Evolutionary conservation across 2,113 vertebrate species (phyloP).

Genomic region (Hystrix brachyura): DNA sequence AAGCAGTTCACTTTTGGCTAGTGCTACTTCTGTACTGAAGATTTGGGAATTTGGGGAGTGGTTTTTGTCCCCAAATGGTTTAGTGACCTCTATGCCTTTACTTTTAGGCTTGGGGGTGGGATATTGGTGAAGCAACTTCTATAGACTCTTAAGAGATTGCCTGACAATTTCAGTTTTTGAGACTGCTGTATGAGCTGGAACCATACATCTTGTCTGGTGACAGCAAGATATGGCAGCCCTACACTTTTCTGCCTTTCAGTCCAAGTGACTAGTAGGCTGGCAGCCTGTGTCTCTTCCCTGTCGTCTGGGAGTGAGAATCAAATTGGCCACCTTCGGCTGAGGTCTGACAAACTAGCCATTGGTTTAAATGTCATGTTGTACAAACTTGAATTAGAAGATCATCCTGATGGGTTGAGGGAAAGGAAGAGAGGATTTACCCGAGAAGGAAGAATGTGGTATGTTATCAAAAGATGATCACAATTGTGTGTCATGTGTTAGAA

Average conservation of each 20-base stretch:
- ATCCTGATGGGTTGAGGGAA: conserved; percentile 12
- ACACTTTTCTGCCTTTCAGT: not conserved
- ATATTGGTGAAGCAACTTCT: not conserved
- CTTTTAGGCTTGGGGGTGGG: not conserved
- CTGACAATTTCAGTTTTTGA: not conserved
- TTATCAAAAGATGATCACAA: not conserved
- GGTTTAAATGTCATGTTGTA: not conserved
- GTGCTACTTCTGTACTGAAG: not conserved
- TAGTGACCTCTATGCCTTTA: not conserved
- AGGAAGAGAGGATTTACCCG: not conserved
- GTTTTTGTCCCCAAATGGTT: not conserved
- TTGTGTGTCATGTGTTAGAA: not conserved
- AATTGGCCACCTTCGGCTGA: not conserved
- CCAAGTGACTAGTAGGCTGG: not conserved
- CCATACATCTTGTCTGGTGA: not conserved
- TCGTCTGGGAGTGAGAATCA: not conserved
- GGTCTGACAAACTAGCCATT: not conserved
- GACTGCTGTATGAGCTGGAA: not conserved
- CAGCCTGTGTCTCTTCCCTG: not conserved
- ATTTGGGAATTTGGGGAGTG: not conserved
- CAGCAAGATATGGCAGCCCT: not conserved
- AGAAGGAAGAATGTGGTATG: not conserved
- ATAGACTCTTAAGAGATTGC: not conserved
- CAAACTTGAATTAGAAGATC: not conserved
- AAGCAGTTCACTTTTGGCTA: conserved; percentile 12